phyloP scores from a whole-genome alignment of 2,888 invertebrate species.

The Tetragonula carbonaria region DNA sequence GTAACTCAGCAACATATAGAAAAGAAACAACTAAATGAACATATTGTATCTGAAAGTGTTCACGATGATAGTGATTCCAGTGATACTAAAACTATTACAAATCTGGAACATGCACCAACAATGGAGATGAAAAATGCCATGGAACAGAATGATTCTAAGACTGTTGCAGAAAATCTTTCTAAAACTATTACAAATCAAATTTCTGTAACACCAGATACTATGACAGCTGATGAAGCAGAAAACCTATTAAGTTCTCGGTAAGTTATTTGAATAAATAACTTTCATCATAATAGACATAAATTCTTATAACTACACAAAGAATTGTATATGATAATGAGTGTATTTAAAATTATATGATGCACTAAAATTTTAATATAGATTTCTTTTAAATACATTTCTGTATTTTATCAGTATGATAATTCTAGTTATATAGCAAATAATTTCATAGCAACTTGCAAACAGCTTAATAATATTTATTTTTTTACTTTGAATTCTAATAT shows the following conservation, averaged over 20 bases:
- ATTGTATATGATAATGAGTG: slow-evolving; percentile 22
- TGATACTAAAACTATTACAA: slow-evolving; percentile 78
- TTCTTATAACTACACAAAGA: neutral
- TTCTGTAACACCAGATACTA: slow-evolving; percentile 85
- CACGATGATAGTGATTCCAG: slow-evolving; percentile 78
- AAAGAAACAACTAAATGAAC: slow-evolving; percentile 45
- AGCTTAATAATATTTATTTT: slow-evolving; percentile 60
- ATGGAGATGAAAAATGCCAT: slow-evolving; percentile 66
- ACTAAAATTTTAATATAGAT: slow-evolving; percentile 25
- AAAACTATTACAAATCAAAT: slow-evolving; percentile 64
- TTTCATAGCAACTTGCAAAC: slow-evolving; percentile 49
- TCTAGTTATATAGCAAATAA: slow-evolving; percentile 36
- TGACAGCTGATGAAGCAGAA: slow-evolving; percentile 95
- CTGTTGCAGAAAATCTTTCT: slow-evolving; percentile 58
- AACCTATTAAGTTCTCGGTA: slow-evolving; percentile 94
- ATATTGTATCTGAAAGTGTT: slow-evolving; percentile 66
- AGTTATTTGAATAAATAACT: slow-evolving; percentile 72
- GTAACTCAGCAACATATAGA: slow-evolving; percentile 60
- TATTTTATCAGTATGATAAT: slow-evolving; percentile 32
- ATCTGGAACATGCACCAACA: slow-evolving; percentile 68
- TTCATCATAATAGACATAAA: neutral
- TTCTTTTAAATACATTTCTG: slow-evolving; percentile 16
- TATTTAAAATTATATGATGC: slow-evolving; percentile 1
- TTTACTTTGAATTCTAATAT: slow-evolving; percentile 67
- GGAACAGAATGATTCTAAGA: slow-evolving; percentile 59